phyloP scores from a whole-genome alignment of 2,113 vertebrate genomes.

The Balaenoptera acutorostrata region DNA sequence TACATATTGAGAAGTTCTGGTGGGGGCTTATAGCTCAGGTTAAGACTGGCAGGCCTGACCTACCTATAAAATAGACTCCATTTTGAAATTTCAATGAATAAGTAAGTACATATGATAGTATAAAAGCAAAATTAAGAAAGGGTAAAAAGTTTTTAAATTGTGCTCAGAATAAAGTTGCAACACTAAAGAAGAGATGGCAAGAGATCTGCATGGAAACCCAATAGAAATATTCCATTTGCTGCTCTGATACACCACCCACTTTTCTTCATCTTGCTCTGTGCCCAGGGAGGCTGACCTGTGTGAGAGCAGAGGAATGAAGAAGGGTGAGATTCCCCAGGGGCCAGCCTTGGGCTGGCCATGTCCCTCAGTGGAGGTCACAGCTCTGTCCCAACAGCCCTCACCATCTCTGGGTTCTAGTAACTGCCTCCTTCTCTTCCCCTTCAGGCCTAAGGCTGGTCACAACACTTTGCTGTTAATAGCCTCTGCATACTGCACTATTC shows the following conservation, averaged over 20 bases:
- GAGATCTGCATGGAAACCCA: not conserved
- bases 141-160: not conserved
- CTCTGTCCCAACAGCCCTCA: not conserved
- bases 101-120: not conserved
- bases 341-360: not conserved
- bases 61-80: not conserved
- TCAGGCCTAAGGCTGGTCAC: not conserved
- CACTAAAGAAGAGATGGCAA: not conserved
- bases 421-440: not conserved
- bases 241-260: too few relatives aligned
- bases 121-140: not conserved
- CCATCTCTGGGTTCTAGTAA: not conserved
- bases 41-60: not conserved
- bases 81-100: not conserved
- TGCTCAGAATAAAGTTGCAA: not conserved
- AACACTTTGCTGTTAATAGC: not conserved
- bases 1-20: not conserved
- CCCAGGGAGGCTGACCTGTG: not conserved
- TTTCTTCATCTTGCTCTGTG: not conserved
- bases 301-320: not conserved
- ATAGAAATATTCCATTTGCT: rapidly evolving
- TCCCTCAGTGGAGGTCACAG: not conserved
- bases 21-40: not conserved
- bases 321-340: not conserved
- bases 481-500: not conserved